Base-by-base conservation (phyloP, 1,140 invertebrate species). In the Rhyzopertha dominica region DNA sequence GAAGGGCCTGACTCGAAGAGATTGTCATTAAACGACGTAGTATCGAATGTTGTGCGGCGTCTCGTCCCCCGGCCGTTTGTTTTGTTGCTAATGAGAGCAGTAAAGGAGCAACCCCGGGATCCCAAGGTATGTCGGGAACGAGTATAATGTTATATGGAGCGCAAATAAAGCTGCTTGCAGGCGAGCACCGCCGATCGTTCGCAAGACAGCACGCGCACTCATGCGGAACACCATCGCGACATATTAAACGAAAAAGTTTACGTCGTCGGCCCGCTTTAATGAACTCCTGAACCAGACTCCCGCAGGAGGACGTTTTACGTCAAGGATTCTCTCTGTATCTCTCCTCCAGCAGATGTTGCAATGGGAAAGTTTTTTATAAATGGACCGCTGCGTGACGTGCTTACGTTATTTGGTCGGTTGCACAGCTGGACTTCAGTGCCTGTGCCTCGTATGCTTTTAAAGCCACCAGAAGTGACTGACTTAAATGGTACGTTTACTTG, bases 71-170 rank as follows among this genome's bases (percentile, higher is more conserved):
- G 10, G 38, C 23, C 38, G 38, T 24, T 22, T 40, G 38, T 40
- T 40, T 28, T 40, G 23, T 28, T 40, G 25, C 23, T 40, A 40
- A 40, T 40, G 38, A 40, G 38, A 16, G 26, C 38, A 28, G 13
- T 16, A 17, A 37, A 37, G 35, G 13, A 37, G 35, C n/a, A n/a
- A 37, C 35, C 16, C 28, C 25, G 22, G 35, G 22, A 19, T 19
- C 35, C 19, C 19, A 23, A 37, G 35, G 35, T 37, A 37, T 24
- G 35, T 23, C 20, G 35, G 35, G 25, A 37, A 19, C 17, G 30
- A 16, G 30, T 10, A 30, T 43, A 43, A 43, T 43, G 42, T 43
- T 43, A 32, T 43, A 43, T 43, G 42, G 42, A 43, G 30, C 42
- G 31, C 23, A 30, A 43, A 32, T 43, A 43, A 43, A 43, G 42